Percentiles rank a stretch among this genome's conserved stretches.
Evolutionary conservation across 2,888 invertebrate species (phyloP).

Genomic region (Ditylenchus weischeri): DNA sequence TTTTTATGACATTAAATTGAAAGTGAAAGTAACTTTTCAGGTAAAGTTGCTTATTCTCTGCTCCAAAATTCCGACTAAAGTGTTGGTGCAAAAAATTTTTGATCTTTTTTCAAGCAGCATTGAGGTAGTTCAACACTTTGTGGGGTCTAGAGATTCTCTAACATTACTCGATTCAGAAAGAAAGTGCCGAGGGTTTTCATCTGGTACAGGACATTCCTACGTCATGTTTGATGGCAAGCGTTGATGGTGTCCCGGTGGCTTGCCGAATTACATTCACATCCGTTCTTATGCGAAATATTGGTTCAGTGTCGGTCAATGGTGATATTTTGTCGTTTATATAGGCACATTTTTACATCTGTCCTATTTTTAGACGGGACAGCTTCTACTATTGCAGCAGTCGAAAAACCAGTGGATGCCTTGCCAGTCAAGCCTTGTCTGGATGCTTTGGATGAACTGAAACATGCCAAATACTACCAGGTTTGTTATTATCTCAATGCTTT

Average conservation of each 20-base stretch:
- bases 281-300: slow-evolving; percentile 27
- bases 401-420: slow-evolving; percentile 78
- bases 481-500: slow-evolving; percentile 49
- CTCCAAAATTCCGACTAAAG: slow-evolving; percentile 83
- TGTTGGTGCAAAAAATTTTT: slow-evolving; percentile 80
- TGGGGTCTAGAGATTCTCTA: not conserved
- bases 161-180: slow-evolving; percentile 33
- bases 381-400: slow-evolving; percentile 19
- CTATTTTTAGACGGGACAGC: slow-evolving; percentile 23
- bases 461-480: slow-evolving; percentile 99
- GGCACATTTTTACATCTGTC: slow-evolving; percentile 21
- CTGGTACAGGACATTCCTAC: slow-evolving; percentile 15
- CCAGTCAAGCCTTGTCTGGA: slow-evolving; percentile 99
- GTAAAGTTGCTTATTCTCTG: slow-evolving; percentile 91
- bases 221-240: slow-evolving; percentile 6
- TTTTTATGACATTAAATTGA: not conserved
- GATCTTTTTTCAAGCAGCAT: slow-evolving; percentile 79
- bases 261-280: slow-evolving; percentile 33
- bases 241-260: slow-evolving; percentile 13
- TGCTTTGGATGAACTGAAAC: slow-evolving; percentile 98
- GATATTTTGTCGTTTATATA: no score
- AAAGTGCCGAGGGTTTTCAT: slow-evolving; percentile 5
- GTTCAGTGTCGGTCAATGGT: not conserved
- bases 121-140: slow-evolving; percentile 60
- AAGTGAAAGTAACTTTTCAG: slow-evolving; percentile 20